These are phyloP conservation scores for Drosophila kanapiae DNA, from an alignment of 1,140 invertebrate species.

Conservation along the genomic window DNA sequence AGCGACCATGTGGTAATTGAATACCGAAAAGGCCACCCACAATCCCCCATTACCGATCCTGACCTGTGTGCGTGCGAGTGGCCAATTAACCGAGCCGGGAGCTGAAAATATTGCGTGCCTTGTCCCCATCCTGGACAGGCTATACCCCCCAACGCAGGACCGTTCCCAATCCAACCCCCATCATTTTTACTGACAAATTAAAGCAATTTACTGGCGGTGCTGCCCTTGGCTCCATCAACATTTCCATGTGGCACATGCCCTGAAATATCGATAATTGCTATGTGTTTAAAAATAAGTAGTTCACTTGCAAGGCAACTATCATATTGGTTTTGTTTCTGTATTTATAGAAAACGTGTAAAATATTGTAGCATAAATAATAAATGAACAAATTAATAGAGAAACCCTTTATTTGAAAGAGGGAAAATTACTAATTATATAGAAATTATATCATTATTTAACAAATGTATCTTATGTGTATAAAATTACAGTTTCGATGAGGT, in stretches of 20 bases:
- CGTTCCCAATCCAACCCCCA: not conserved
- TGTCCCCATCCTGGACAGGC: constrained; percentile 38
- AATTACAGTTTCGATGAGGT: too few species aligned
- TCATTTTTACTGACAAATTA: constrained; percentile 63
- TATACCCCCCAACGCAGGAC: not conserved
- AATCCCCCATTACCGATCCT: not conserved
- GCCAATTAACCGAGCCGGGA: constrained; percentile 60
- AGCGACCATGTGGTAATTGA: constrained; percentile 70
- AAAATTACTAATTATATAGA: not conserved
- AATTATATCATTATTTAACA: not conserved
- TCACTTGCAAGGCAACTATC: constrained; percentile 6
- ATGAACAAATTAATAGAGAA: not conserved
- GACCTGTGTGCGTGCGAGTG: constrained; percentile 62
- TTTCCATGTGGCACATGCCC: constrained; percentile 16
- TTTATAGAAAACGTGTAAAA: not conserved
- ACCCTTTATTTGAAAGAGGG: not conserved
- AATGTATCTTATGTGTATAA: not conserved
- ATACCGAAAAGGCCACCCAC: constrained; percentile 54
- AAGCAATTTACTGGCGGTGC: constrained; percentile 64
- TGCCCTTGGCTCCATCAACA: constrained; percentile 17
- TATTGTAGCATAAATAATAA: not conserved
- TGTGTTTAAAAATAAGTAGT: constrained; percentile 37
- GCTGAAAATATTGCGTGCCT: constrained; percentile 58
- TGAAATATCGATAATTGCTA: constrained; percentile 41
- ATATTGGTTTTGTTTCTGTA: not conserved